Evolutionary conservation across 2,888 invertebrate species (phyloP), one percentile per base, ranked within the genome.

Genomic region (Agrilus cyanescens): DNA sequence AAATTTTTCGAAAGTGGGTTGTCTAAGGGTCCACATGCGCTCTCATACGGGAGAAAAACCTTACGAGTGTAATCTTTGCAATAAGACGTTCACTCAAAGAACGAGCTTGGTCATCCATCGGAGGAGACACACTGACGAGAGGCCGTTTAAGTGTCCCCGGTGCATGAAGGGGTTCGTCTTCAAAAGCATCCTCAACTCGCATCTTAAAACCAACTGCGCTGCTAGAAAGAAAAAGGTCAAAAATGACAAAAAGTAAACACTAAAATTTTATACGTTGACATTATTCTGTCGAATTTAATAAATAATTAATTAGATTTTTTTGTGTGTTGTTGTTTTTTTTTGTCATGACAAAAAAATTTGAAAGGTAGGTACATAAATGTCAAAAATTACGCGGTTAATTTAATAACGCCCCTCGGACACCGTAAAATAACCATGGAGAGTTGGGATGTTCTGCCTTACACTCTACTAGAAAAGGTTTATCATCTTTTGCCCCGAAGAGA

Each of bases 151-250:
- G 7, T 58, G 58, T 25, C 49, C 51, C 32, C 53, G 56, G 38
- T 58, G 57, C 32, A 55, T 51, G 1, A 57, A 58, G 41, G 46
- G 53, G 16, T 55, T 58, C 41, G 52, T 54, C 36, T 72, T 74
- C 49, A 71, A 71, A 58, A 73, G 72, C 4, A 65, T 73, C 54
- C 66, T 75, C 40, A 69, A 72, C 49, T 70, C 72, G 67, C 74
- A 74, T 47, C 63, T 72, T 53, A 73, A 73, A 66, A 69, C n/a
- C n/a, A n/a, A n/a, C n/a, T 54, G 30, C 43, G 62, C 8, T 56
- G 52, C 8, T 61, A 62, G 40, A 60, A 61, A 2, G 61, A 61
- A 10, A 61, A 61, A 43, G 49, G 54, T 18, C 63, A 62, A 0
- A n/a, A n/a, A n/a, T n/a, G n/a, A n/a, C n/a, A n/a, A n/a, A n/a